These are phyloP conservation scores for Dascyllus trimaculatus DNA, from an alignment of 2,113 vertebrate species.

Conservation along the genomic window DNA sequence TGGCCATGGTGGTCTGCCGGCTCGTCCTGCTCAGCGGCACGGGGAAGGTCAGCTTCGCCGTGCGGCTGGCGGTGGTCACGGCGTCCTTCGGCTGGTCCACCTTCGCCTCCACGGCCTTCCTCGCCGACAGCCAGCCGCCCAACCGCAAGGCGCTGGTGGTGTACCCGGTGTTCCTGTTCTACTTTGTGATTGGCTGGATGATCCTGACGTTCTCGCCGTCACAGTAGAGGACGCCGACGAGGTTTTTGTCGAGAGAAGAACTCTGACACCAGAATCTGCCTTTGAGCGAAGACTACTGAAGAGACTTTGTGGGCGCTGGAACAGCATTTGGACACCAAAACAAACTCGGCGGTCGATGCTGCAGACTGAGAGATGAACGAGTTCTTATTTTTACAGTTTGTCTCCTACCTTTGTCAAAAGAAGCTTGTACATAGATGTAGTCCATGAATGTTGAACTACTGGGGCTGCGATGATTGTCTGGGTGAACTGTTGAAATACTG, in stretches of 20 bases:
- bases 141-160: slow-evolving; percentile 94
- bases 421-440: slow-evolving; percentile 29
- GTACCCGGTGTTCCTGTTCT: slow-evolving; percentile 98
- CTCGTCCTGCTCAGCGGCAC: slow-evolving; percentile 86
- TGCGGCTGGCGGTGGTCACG: slow-evolving; percentile 89
- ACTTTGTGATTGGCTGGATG: slow-evolving; percentile 99
- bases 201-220: slow-evolving; percentile 90
- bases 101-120: slow-evolving; percentile 95
- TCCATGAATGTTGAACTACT: slow-evolving; percentile 49
- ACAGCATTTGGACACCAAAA: too few species aligned
- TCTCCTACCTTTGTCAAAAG: neutral
- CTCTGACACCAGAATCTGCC: slow-evolving; percentile 38
- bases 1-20: slow-evolving; percentile 92
- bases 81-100: slow-evolving; percentile 95
- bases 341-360: too few species aligned
- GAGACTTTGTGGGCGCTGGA: slow-evolving; percentile 7
- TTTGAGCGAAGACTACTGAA: slow-evolving; percentile 46
- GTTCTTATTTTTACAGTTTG: slow-evolving; percentile 23
- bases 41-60: slow-evolving; percentile 84
- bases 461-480: neutral
- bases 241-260: neutral
- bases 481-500: too few species aligned
- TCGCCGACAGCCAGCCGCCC: slow-evolving; percentile 94
- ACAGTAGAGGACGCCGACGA: slow-evolving; percentile 22
- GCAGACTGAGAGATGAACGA: slow-evolving; percentile 2